phyloP scores from a whole-genome alignment of 1,140 invertebrate genomes.

The Megalopta genalis region DNA sequence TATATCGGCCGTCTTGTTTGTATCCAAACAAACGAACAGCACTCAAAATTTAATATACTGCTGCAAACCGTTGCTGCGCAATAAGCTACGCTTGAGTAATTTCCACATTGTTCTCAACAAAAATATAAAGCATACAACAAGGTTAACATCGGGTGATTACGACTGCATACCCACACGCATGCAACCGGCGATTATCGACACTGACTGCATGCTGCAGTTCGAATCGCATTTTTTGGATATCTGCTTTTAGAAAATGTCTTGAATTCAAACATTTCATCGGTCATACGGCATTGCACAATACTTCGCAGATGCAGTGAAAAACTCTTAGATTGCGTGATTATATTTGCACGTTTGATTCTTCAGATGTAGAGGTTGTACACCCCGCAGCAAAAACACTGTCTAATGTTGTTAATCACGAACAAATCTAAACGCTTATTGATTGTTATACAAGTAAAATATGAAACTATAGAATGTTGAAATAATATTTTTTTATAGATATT shows the following conservation, averaged over 20 bases:
- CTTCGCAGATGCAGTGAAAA: neutral
- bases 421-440: too few species aligned
- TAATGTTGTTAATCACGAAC: too few species aligned
- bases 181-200: neutral
- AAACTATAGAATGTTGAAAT: too few species aligned
- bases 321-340: neutral
- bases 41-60: neutral
- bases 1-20: neutral
- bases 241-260: neutral
- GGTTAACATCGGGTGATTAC: neutral
- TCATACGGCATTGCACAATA: neutral
- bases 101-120: too few species aligned
- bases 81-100: too few species aligned
- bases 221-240: neutral
- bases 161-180: neutral
- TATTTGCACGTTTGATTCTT: neutral
- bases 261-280: too few species aligned
- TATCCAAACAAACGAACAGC: neutral
- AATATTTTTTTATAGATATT: too few species aligned
- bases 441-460: too few species aligned
- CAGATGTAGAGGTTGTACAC: too few species aligned
- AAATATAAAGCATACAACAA: neutral
- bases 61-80: too few species aligned
- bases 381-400: too few species aligned
- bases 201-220: neutral